Evolutionary conservation across 2,888 invertebrate species (phyloP).

Genomic region (Cylloceria caligata): DNA sequence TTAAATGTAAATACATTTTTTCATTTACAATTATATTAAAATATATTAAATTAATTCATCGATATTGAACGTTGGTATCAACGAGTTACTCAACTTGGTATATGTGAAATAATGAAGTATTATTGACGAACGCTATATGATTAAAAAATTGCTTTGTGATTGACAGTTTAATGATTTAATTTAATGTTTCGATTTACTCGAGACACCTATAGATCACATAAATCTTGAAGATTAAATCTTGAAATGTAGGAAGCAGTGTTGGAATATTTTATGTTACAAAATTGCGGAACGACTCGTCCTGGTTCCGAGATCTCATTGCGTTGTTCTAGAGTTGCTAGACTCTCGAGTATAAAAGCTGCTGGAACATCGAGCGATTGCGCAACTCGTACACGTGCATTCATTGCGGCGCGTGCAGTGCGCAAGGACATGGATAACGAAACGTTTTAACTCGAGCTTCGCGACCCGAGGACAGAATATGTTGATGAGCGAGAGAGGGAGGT

Average conservation of each 20-base stretch:
- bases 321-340: slow-evolving; percentile 45
- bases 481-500: neutral
- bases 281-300: slow-evolving; percentile 18
- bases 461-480: slow-evolving; percentile 25
- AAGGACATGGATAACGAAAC: slow-evolving; percentile 57
- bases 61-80: too few relatives aligned
- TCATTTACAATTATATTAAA: too few relatives aligned
- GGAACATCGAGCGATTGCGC: slow-evolving; percentile 55
- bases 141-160: neutral
- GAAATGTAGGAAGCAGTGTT: neutral
- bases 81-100: too few relatives aligned
- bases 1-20: too few relatives aligned
- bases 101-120: too few relatives aligned
- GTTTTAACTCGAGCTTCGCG: slow-evolving; percentile 7
- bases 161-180: neutral
- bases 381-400: slow-evolving; percentile 54
- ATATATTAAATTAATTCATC: too few relatives aligned
- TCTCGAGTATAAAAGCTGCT: neutral
- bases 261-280: slow-evolving; percentile 8
- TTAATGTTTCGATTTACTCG: neutral
- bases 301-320: slow-evolving; percentile 26
- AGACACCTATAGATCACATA: neutral
- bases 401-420: slow-evolving; percentile 54
- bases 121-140: too few relatives aligned
- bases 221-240: neutral